Base-by-base conservation (phyloP, 2,888 invertebrate species). In the Orchesellides sinensis region DNA sequence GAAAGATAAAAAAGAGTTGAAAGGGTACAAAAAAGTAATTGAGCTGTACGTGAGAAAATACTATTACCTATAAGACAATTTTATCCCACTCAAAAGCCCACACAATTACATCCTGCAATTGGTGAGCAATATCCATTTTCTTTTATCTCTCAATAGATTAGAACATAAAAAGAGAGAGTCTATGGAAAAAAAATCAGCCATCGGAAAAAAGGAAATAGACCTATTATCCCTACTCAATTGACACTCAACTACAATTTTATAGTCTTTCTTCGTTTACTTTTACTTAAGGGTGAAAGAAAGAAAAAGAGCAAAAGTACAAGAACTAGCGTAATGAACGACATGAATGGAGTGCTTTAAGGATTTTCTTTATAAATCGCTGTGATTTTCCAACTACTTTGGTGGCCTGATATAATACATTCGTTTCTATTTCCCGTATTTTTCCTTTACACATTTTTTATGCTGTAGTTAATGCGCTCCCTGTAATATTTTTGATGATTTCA, bases 191-290 rank as follows among this genome's bases (percentile, higher is more conserved):
- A 77, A 78, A 83, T 78, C 78, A 73, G 63, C 78, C 66, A 78
- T 83, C 61, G 66, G 32, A 63, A 77, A 65, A 32, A 45, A 66
- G 21, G 59, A 27, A 56, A 73, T 74, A 32, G 63, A 54, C 54
- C 83, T 74, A 84, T 84, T 84, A 84, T 79, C 79, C 74, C 66
- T 68, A 56, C 75, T 69, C 84, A 84, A 84, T 84, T 80, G 83
- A 80, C 83, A 83, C 79, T 84, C 80, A 80, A 65, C 74, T 72
- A 49, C 54, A n/a, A 66, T 83, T 84, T 84, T 84, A 84, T 72
- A 75, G 70, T 69, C n/a, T 63, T 40, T 77, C 8, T 25, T 68
- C 45, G 54, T 73, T 78, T 78, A 72, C 73, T 25, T 6, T 25
- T 47, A 45, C n/a, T 2, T 14, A n/a, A 27, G 45, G 27, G 19